Evolutionary conservation across 2,888 invertebrate species (phyloP), one percentile per base, ranked within the genome.

Genomic region (Lasioglossum pauxillum): DNA sequence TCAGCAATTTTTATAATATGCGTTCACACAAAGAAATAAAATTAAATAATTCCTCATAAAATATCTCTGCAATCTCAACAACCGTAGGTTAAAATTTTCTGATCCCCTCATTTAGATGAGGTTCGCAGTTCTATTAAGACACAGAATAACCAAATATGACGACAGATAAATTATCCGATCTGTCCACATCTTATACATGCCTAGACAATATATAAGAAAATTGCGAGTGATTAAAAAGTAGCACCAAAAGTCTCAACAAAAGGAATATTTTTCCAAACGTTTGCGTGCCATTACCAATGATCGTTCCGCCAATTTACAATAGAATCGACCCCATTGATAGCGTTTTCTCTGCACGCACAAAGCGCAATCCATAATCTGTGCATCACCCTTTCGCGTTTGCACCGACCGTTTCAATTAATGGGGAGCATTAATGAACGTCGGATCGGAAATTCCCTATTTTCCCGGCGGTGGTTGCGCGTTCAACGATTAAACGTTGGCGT

Each of bases 371-470:
- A 38, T 69, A 69, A 75, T 60, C 5, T 19, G 35, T 35, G 12
- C 44, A 64, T 5, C 71, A 38, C 38, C 38, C 69, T 35, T 23
- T 38, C 3, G 16, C 57, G 46, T 46, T 73, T 35, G 5, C 31
- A 41, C 38, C 53, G 49, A 78, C 38, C 64, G 46, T 44, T 74
- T 78, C 53, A 57, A 78, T 75, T 57, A 79, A 19, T 23, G 10
- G 19, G 44, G 5, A 19, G 53, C 31, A 82, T 75, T 79, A 69
- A 79, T 82, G 71, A 75, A 69, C 80, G n/a, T 38, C 16, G 8
- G 19, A 8, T 57, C 16, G 27, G 64, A 57, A 82, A 79, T 82
- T 31, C 31, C 19, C 75, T 67, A 75, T 49, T 67, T 82, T 44
- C 44, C n/a, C 73, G 19, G 1, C 5, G 49, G n/a, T 38, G 44